phyloP scores from a whole-genome alignment of 2,113 vertebrate genomes.

The Jacana jacana region DNA sequence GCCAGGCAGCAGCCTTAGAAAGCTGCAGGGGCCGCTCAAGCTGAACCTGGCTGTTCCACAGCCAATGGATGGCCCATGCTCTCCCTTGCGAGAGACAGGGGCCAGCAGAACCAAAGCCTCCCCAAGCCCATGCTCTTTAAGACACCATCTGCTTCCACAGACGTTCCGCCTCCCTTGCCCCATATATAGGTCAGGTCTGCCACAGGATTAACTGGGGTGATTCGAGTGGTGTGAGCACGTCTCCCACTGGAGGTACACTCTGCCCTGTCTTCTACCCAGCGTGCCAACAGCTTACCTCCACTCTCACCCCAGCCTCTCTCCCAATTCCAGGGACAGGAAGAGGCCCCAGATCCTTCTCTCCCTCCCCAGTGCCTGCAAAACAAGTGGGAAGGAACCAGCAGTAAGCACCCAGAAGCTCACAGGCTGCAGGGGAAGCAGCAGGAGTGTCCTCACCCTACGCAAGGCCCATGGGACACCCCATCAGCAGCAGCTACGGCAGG shows the following conservation, averaged over 20 bases:
- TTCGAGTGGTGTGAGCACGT: background rate
- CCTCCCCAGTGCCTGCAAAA: background rate
- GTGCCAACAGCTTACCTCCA: background rate
- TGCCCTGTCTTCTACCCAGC: background rate
- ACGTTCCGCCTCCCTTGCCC: background rate
- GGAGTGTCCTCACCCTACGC: background rate
- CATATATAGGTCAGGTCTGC: slow-evolving; percentile 63
- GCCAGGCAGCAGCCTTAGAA: background rate
- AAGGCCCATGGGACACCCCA: background rate
- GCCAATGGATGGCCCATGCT: background rate
- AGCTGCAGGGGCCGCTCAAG: background rate
- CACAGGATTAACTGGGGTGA: slow-evolving; percentile 42
- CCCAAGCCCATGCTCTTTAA: background rate
- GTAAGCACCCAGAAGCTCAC: background rate
- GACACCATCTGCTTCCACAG: slow-evolving; percentile 55
- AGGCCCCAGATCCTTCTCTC: background rate
- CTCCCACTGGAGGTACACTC: background rate
- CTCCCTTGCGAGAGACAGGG: background rate
- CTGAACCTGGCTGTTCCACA: background rate
- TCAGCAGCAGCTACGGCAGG: background rate
- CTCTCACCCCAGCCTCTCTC: background rate
- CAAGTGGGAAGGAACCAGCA: background rate
- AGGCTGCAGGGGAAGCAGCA: background rate
- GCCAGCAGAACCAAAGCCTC: background rate
- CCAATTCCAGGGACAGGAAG: background rate